Evolutionary conservation across 53 echinoderm and acorn worm species (phyloP).

Genomic region (Luidia sarsii): DNA sequence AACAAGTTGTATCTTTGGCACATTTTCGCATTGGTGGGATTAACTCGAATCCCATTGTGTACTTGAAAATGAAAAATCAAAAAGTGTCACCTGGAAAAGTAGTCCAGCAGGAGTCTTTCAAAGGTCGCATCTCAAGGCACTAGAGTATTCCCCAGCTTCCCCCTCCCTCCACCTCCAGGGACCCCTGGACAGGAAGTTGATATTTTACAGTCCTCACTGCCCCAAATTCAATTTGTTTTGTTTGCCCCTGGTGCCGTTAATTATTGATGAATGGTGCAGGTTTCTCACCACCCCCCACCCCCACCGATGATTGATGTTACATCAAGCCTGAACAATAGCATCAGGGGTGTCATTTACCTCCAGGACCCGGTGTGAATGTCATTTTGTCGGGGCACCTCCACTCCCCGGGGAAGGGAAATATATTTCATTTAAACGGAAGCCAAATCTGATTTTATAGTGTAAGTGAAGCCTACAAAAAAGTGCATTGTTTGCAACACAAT

Average conservation of each 20-base stretch:
- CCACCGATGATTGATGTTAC: constrained; percentile 19
- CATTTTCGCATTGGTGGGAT: no score
- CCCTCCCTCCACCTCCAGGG: no score
- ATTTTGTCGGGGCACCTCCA: not conserved
- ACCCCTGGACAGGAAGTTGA: constrained; percentile 41
- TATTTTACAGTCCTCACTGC: constrained; percentile 22
- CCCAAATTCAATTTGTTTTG: constrained; percentile 5
- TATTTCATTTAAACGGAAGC: no score
- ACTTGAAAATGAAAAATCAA: no score
- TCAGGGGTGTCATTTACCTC: not conserved
- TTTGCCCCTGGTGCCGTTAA: constrained; percentile 11
- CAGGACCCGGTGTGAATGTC: not conserved
- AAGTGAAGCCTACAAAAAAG: no score
- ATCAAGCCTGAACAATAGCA: not conserved
- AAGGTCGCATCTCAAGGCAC: no score
- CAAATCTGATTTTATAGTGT: no score
- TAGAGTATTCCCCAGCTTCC: no score
- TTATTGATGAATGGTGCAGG: constrained; percentile 32
- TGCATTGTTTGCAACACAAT: no score
- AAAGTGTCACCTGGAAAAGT: constrained; percentile 27
- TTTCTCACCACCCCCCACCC: constrained; percentile 24
- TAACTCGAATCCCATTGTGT: no score
- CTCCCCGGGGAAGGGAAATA: no score
- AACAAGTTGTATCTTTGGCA: no score
- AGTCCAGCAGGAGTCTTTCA: not conserved